A percentile compares a stretch with the other conserved stretches of the same genome.
Conservation (phyloP, 1,140 invertebrate genomes). For the Ericerus pela region DNA sequence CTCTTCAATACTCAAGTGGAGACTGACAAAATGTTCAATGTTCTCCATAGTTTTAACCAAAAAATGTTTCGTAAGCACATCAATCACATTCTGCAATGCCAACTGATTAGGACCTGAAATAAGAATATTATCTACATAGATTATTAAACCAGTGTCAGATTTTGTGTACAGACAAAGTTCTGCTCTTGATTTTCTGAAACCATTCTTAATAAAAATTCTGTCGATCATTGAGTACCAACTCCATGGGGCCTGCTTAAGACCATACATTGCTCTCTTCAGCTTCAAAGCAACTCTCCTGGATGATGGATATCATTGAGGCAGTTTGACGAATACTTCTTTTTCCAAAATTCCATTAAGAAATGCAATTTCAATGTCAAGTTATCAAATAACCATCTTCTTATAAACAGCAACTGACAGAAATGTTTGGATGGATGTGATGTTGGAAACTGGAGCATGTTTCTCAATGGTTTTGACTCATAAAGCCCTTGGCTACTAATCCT, state of each 20-base stretch:
- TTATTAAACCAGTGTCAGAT: neutral
- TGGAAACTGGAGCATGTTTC: conserved; percentile 21
- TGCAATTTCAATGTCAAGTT: conserved; percentile 1
- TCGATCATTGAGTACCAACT: conserved; percentile 6
- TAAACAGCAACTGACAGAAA: neutral
- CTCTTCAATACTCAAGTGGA: too few relatives aligned
- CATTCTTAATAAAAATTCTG: neutral
- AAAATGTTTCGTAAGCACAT: too few relatives aligned
- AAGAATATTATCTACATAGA: conserved; percentile 8
- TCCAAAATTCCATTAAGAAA: conserved; percentile 7
- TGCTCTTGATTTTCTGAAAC: neutral
- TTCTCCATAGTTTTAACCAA: too few relatives aligned
- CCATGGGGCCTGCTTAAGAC: neutral
- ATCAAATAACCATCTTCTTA: neutral
- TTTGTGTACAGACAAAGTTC: neutral
- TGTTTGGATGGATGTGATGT: neutral
- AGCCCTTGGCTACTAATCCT: conserved; percentile 9
- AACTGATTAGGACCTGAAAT: too few relatives aligned
- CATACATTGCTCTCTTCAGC: conserved; percentile 2
- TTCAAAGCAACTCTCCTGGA: neutral
- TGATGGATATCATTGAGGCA: conserved; percentile 8
- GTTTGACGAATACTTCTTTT: neutral
- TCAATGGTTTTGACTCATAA: conserved; percentile 3
- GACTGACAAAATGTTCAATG: too few relatives aligned
- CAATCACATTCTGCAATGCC: too few relatives aligned